These are phyloP conservation scores for Natator depressus DNA, from an alignment of 2,113 vertebrate genomes.

Conservation along the genomic window DNA sequence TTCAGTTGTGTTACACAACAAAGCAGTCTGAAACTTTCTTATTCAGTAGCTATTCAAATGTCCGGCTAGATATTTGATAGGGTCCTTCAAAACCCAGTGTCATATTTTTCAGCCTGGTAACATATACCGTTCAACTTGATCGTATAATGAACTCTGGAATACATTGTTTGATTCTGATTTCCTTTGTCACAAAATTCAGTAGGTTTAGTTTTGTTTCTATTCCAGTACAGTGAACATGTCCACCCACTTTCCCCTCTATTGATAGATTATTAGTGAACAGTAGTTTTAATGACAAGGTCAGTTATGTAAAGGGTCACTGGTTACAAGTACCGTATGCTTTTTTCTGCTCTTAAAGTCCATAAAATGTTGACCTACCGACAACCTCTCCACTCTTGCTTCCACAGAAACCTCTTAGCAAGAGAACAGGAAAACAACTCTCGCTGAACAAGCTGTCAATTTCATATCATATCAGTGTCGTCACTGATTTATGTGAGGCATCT, in stretches of 20 bases:
- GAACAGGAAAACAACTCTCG: not conserved
- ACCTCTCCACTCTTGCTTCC: not conserved
- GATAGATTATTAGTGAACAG: not conserved
- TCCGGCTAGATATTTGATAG: not conserved
- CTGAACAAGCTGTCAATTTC: conserved; percentile 32
- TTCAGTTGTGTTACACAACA: not conserved
- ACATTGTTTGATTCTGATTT: not conserved
- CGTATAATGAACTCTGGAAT: not conserved
- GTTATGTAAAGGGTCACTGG: not conserved
- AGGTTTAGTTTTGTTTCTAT: not conserved
- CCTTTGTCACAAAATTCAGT: not conserved
- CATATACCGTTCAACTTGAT: not conserved
- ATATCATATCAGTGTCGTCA: not conserved
- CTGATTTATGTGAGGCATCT: conserved; percentile 29
- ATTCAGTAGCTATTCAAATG: not conserved
- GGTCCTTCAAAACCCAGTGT: not conserved
- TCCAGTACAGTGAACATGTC: not conserved
- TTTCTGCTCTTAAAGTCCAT: not conserved
- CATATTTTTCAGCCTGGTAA: not conserved
- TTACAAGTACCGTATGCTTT: not conserved
- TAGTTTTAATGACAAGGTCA: conserved; percentile 21
- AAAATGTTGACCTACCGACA: not conserved
- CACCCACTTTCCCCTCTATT: not conserved
- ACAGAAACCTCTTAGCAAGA: not conserved
- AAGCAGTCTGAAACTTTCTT: not conserved